phyloP scores from a whole-genome alignment of 2,113 vertebrate genomes.

The Scopus umbretta region DNA sequence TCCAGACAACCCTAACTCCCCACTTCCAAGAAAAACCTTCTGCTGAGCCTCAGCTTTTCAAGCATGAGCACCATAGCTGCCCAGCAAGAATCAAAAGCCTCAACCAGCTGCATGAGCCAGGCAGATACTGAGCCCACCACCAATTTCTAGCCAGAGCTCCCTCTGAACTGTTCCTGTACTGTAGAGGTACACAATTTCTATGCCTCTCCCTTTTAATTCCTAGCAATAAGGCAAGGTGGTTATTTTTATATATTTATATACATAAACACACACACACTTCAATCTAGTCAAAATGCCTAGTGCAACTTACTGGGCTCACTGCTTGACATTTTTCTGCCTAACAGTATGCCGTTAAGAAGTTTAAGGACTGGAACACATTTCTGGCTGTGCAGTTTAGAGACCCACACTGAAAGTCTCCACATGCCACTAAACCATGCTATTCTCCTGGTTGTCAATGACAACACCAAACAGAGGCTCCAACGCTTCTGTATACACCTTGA shows the following conservation, averaged over 20 bases:
- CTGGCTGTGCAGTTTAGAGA: not conserved
- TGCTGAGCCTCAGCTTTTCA: not conserved
- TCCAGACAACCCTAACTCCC: not conserved
- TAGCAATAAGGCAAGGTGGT: not conserved
- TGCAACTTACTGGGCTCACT: not conserved
- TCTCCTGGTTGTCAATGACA: conserved; percentile 46
- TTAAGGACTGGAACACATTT: not conserved
- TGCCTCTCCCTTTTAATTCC: not conserved
- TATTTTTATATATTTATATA: not conserved
- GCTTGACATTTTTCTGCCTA: not conserved
- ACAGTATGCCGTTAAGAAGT: not conserved
- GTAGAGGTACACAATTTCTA: rapidly evolving
- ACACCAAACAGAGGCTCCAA: conserved; percentile 33
- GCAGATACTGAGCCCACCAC: not conserved
- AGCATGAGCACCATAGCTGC: rapidly evolving
- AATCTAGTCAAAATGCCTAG: not conserved
- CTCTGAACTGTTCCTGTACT: not conserved
- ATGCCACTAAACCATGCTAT: not conserved
- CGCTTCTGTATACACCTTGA: not conserved
- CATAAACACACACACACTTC: not conserved
- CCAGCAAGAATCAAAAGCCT: not conserved
- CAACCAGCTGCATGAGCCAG: not conserved
- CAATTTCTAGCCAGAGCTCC: not conserved
- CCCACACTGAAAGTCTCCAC: not conserved
- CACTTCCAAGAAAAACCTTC: not conserved